A percentile compares a stretch with the other conserved stretches of the same genome.
Conservation (phyloP, 2,113 vertebrate genomes). For the Natator depressus region DNA sequence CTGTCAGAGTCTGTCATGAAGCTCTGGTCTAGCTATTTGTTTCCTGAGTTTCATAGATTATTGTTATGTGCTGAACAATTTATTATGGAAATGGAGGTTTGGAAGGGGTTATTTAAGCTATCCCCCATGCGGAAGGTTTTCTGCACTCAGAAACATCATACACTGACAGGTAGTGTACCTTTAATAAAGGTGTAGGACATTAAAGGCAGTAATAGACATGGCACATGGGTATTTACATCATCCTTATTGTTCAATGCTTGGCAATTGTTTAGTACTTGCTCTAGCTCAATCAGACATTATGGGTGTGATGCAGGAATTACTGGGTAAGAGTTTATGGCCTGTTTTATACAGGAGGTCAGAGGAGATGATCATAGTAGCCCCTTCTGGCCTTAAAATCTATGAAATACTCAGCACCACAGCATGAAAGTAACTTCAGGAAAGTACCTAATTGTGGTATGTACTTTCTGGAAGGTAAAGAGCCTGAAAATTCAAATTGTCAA, state of each 20-base stretch:
- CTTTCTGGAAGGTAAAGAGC: not conserved
- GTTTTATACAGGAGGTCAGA: not conserved
- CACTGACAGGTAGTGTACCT: not conserved
- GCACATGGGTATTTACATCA: not conserved
- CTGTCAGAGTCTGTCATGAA: not conserved
- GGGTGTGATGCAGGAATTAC: not conserved
- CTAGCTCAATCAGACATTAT: slow-evolving; percentile 30
- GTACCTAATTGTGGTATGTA: accelerated
- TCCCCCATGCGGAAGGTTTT: not conserved
- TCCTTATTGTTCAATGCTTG: not conserved
- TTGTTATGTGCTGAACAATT: not conserved
- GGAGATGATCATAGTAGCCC: not conserved
- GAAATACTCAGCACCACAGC: not conserved
- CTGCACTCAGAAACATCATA: not conserved
- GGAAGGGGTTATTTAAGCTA: not conserved
- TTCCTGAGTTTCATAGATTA: accelerated
- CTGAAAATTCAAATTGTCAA: not conserved
- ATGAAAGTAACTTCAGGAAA: accelerated
- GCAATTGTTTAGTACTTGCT: not conserved
- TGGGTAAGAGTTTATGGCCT: not conserved
- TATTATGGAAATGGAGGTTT: not conserved
- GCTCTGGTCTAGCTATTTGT: not conserved
- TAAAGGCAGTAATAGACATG: not conserved
- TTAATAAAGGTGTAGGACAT: not conserved
- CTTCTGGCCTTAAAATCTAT: not conserved